Percentiles rank a stretch among this genome's conserved stretches.
Conservation (phyloP, 2,113 vertebrate species). For the Thamnophis sirtalis region DNA sequence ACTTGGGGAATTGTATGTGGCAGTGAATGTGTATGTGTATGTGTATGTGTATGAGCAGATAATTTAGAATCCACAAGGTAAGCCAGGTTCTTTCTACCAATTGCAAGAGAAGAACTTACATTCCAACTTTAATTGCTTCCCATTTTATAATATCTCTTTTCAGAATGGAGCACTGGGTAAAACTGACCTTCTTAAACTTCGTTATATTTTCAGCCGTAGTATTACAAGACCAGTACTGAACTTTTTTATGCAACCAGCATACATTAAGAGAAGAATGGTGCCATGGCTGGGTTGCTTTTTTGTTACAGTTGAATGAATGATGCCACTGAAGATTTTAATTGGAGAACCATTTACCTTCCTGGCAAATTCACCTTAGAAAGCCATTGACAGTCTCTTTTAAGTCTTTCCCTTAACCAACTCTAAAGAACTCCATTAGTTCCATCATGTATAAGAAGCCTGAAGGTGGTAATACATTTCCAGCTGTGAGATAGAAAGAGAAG, state of each 20-base stretch:
- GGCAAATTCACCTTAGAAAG: constrained; percentile 17
- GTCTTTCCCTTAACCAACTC: not conserved
- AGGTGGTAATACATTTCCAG: constrained; percentile 28
- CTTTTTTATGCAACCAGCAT: not conserved
- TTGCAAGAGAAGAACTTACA: not conserved
- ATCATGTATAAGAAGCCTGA: not conserved
- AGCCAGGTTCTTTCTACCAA: not conserved
- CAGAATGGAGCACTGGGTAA: not conserved
- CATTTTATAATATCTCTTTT: not conserved
- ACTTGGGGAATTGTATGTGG: not conserved
- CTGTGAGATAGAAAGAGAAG: constrained; percentile 23
- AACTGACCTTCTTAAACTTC: not conserved
- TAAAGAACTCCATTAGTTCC: constrained; percentile 32
- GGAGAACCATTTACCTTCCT: constrained; percentile 19
- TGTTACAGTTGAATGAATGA: not conserved
- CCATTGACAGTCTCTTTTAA: not conserved
- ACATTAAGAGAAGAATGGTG: not conserved
- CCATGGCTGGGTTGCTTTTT: not conserved
- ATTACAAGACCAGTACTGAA: not conserved
- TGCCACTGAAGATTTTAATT: constrained; percentile 21
- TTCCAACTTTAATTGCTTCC: not conserved
- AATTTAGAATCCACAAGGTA: not conserved
- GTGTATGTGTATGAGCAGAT: not conserved
- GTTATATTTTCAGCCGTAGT: not conserved
- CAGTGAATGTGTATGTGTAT: not conserved